Conservation (phyloP, 2,797 vertebrate genomes). For the Channa striata region DNA sequence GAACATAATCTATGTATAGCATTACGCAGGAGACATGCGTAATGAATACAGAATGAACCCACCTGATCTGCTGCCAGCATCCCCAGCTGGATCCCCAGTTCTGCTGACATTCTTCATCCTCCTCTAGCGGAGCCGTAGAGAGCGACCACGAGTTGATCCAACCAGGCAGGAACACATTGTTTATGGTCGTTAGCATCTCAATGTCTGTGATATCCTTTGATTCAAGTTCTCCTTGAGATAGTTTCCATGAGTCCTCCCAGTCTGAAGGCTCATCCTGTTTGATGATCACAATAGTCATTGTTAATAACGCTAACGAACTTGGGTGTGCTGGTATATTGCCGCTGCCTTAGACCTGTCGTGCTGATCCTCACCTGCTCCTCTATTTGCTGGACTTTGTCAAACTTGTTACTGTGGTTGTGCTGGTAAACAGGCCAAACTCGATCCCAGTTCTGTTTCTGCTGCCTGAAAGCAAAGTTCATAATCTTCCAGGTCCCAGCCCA, state of each 20-base stretch:
- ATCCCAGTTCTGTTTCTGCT: constrained; percentile 75
- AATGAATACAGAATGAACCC: not conserved
- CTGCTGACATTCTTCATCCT: constrained; percentile 27
- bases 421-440: constrained; percentile 58
- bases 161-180: constrained; percentile 39
- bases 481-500: constrained; percentile 79
- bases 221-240: constrained; percentile 21
- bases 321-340: not conserved
- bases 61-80: constrained; percentile 67
- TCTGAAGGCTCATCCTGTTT: constrained; percentile 38
- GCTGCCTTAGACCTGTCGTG: too few species aligned
- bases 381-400: constrained; percentile 20
- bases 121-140: constrained; percentile 32
- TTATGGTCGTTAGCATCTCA: constrained; percentile 8
- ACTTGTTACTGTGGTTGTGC: constrained; percentile 17
- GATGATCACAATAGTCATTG: not conserved
- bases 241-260: constrained; percentile 74
- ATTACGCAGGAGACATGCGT: too few species aligned
- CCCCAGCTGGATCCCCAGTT: constrained; percentile 71
- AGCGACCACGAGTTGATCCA: constrained; percentile 72
- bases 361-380: constrained; percentile 55
- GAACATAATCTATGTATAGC: too few species aligned
- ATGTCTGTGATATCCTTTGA: not conserved
- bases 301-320: not conserved
- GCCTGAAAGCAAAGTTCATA: constrained; percentile 74